Conservation (phyloP, 1,140 invertebrate genomes). For the Acromyrmex echinatior region DNA sequence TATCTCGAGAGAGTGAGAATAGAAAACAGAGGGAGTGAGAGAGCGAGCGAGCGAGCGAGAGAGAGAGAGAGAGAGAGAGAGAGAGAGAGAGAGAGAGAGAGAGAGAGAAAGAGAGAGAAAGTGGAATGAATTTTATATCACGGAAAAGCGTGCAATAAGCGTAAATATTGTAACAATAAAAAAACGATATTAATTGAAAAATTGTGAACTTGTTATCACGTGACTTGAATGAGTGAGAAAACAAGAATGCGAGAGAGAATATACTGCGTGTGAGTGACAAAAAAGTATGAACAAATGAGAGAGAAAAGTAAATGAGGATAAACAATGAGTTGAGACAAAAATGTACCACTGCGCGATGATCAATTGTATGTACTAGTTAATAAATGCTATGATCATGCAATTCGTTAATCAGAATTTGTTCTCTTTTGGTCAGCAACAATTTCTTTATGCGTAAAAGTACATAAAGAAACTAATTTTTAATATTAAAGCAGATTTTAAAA, state of each 20-base stretch:
- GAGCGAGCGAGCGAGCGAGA: not conserved
- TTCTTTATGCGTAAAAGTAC: not conserved
- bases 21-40: conserved; percentile 66
- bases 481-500: not conserved
- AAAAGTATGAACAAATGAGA: conserved; percentile 47
- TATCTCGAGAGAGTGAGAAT: conserved; percentile 81
- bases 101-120: conserved; percentile 62
- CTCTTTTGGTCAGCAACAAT: conserved; percentile 19
- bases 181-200: conserved; percentile 84
- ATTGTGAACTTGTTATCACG: conserved; percentile 83
- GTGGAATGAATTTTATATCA: conserved; percentile 83
- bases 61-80: no score
- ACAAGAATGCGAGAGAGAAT: conserved; percentile 30
- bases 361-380: conserved; percentile 84
- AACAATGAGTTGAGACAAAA: conserved; percentile 72
- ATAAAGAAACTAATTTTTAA: conserved; percentile 6
- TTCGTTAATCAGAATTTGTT: conserved; percentile 71
- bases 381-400: conserved; percentile 85
- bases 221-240: conserved; percentile 69
- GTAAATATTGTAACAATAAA: conserved; percentile 85
- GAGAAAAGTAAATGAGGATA: conserved; percentile 33
- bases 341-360: conserved; percentile 80
- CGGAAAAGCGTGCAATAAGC: conserved; percentile 85
- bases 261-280: conserved; percentile 3
- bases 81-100: conserved; percentile 54